Percentiles rank a stretch among this genome's conserved stretches.
Conservation (phyloP, 1,140 invertebrate species). For the Orchesella cincta region DNA sequence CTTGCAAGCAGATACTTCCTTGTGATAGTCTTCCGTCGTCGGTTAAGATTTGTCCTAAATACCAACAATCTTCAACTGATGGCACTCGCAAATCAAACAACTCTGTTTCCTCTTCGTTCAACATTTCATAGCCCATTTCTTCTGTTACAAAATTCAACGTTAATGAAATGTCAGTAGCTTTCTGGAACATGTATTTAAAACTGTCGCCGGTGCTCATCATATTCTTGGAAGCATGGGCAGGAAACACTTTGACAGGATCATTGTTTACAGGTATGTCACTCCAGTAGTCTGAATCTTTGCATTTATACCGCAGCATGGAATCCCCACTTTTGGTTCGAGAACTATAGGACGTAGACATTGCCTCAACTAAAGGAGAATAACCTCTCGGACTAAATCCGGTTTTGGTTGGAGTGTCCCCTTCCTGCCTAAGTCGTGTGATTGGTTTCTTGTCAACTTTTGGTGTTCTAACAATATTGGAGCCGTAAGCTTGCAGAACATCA, state of each 20-base stretch:
- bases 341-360: constrained; percentile 62
- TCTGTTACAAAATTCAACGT: constrained; percentile 58
- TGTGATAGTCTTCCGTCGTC: constrained; percentile 72
- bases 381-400: constrained; percentile 48
- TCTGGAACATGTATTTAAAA: constrained; percentile 62
- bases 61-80: constrained; percentile 35
- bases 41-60: constrained; percentile 70
- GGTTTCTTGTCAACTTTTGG: not conserved
- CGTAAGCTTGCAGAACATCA: not conserved
- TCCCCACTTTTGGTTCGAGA: constrained; percentile 62
- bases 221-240: not conserved
- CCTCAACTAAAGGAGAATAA: constrained; percentile 48
- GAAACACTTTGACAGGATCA: not conserved
- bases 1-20: constrained; percentile 68
- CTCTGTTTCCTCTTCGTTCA: constrained; percentile 8
- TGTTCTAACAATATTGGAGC: not conserved
- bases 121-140: constrained; percentile 53
- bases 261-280: not conserved
- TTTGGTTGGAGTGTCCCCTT: not conserved
- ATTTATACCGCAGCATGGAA: constrained; percentile 58
- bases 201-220: not conserved
- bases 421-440: not conserved
- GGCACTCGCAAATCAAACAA: constrained; percentile 15
- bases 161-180: constrained; percentile 58
- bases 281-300: constrained; percentile 45